Evolutionary conservation across 2,888 invertebrate genomes (phyloP).

Genomic region (Agonopterix subpropinquella): DNA sequence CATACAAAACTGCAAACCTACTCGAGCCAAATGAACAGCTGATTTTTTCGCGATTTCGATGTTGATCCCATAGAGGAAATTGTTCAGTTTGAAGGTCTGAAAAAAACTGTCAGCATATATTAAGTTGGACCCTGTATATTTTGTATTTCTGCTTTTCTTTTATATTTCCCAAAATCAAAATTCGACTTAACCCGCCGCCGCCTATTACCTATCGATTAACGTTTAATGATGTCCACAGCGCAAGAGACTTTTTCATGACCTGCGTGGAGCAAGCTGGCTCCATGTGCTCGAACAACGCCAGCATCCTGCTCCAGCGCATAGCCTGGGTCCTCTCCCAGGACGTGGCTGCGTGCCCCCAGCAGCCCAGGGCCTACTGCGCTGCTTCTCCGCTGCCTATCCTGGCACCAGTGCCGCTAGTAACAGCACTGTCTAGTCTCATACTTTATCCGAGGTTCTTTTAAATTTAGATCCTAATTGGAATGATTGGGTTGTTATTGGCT

Average conservation of each 20-base stretch:
- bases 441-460: slow-evolving; percentile 26
- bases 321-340: slow-evolving; percentile 65
- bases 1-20: too few species aligned
- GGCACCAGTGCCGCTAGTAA: slow-evolving; percentile 33
- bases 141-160: too few species aligned
- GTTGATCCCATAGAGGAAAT: too few species aligned
- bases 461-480: too few species aligned
- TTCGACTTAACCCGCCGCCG: not conserved
- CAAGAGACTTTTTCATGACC: slow-evolving; percentile 52
- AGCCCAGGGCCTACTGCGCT: slow-evolving; percentile 45
- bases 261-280: slow-evolving; percentile 54
- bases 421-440: slow-evolving; percentile 39
- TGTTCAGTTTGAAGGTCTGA: too few species aligned
- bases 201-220: not conserved
- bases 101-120: too few species aligned
- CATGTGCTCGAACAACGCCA: slow-evolving; percentile 42
- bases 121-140: too few species aligned
- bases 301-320: slow-evolving; percentile 51
- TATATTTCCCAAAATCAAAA: not conserved
- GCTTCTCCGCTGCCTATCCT: slow-evolving; percentile 33
- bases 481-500: too few species aligned
- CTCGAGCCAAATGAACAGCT: too few species aligned
- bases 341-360: slow-evolving; percentile 54
- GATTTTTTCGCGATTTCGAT: too few species aligned
- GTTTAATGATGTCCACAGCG: slow-evolving; percentile 28